A percentile compares a stretch with the other conserved stretches of the same genome.
These are phyloP conservation scores for Vanessa atalanta DNA, from an alignment of 1,140 invertebrate genomes.

Conservation along the genomic window DNA sequence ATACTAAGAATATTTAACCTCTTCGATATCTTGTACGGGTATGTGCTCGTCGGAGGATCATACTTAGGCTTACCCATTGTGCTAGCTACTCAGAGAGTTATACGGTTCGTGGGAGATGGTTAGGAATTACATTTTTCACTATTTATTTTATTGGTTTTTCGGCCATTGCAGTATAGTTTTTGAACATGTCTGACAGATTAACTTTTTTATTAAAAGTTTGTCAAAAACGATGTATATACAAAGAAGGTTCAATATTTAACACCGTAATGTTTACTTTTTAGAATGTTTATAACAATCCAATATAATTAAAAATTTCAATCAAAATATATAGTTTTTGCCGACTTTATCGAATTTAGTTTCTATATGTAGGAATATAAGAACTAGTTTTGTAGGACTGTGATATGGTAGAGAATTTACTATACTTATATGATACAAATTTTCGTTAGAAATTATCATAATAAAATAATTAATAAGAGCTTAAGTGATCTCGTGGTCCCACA, in stretches of 20 bases:
- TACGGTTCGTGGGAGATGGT: conserved; percentile 29
- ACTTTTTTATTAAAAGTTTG: not conserved
- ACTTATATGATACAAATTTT: too few species aligned
- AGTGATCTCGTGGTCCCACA: too few species aligned
- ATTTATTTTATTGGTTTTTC: conserved; percentile 31
- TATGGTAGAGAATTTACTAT: too few species aligned
- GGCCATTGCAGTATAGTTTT: conserved; percentile 4
- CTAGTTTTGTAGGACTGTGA: too few species aligned
- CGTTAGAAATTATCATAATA: too few species aligned
- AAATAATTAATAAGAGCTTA: too few species aligned
- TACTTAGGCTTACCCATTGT: conserved; percentile 64
- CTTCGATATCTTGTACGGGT: conserved; percentile 65
- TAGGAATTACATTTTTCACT: conserved; percentile 42
- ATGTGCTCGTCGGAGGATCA: conserved; percentile 59
- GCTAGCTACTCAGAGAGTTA: conserved; percentile 63
- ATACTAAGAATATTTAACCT: conserved; percentile 63
- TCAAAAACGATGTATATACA: not conserved
- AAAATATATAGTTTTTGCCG: too few species aligned
- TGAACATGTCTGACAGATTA: not conserved
- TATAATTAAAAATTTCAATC: too few species aligned
- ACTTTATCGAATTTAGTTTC: too few species aligned
- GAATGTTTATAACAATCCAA: too few species aligned
- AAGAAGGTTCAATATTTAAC: not conserved
- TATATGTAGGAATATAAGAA: too few species aligned
- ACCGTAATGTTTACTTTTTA: not conserved